Percentiles rank a stretch among this genome's conserved stretches.
phyloP scores from a whole-genome alignment of 2,113 vertebrate genomes.

The Rhea pennata region DNA sequence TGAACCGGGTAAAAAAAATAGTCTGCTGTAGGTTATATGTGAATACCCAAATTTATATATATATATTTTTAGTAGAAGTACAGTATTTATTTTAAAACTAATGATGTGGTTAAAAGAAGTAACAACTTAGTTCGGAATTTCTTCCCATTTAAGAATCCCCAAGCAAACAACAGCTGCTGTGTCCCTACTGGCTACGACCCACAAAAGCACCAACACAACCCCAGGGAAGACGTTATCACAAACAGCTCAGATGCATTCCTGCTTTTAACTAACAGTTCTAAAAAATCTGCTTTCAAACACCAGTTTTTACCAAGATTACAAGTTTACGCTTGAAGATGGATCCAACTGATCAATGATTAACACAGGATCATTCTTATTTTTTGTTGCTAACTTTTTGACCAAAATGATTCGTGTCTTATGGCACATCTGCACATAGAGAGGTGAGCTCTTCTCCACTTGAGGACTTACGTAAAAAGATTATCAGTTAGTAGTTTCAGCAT shows the following conservation, averaged over 20 bases:
- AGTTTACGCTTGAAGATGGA: background rate
- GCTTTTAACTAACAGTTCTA: background rate
- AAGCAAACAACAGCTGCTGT: background rate
- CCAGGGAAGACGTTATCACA: background rate
- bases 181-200: background rate
- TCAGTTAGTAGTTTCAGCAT: background rate
- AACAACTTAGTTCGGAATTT: background rate
- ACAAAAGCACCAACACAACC: background rate
- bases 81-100: background rate
- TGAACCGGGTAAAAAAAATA: background rate
- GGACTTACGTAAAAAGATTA: background rate
- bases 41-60: background rate
- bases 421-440: background rate
- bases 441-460: background rate
- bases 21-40: background rate
- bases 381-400: background rate
- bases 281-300: background rate
- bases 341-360: background rate
- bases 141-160: background rate
- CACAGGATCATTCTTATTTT: background rate
- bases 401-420: background rate
- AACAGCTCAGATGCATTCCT: background rate
- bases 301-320: background rate
- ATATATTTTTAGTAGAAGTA: too few species aligned
- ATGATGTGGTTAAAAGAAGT: background rate